Percentiles rank a stretch among this genome's conserved stretches.
Evolutionary conservation across 1,140 invertebrate species (phyloP).

Genomic region (Telenomus remus): DNA sequence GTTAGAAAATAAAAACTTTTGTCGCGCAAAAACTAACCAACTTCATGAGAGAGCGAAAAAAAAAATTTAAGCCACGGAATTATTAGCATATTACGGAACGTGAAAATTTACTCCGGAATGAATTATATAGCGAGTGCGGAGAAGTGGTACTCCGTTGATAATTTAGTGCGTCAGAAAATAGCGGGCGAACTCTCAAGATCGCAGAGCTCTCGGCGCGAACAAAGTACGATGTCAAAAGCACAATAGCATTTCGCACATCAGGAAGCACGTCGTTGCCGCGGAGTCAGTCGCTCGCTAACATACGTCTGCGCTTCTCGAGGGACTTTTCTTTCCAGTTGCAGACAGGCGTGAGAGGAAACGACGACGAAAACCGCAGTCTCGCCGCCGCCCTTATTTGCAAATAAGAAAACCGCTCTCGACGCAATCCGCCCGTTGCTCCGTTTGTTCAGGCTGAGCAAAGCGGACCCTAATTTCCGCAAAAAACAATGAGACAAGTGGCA

Average conservation of each 20-base stretch:
- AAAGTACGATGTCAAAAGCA: conserved; percentile 48
- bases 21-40: too few species aligned
- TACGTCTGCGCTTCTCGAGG: conserved; percentile 21
- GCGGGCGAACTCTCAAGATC: conserved; percentile 22
- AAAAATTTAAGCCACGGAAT: neutral
- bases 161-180: conserved; percentile 42
- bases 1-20: conserved; percentile 5
- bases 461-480: conserved; percentile 33
- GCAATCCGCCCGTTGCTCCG: conserved; percentile 20
- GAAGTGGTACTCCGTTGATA: conserved; percentile 35
- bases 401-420: conserved; percentile 36
- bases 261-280: conserved; percentile 31
- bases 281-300: conserved; percentile 24
- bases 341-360: neutral
- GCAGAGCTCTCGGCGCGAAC: conserved; percentile 17
- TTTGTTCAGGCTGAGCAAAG: conserved; percentile 25
- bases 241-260: conserved; percentile 52
- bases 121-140: conserved; percentile 20
- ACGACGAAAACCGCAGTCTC: conserved; percentile 24
- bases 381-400: conserved; percentile 47
- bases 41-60: too few species aligned
- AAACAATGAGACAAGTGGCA: conserved; percentile 32
- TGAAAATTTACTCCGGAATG: conserved; percentile 26
- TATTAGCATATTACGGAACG: conserved; percentile 40
- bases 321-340: conserved; percentile 14